These are phyloP conservation scores for Dipodomys stephensi DNA, from an alignment of 2,113 vertebrate genomes.

Conservation along the genomic window DNA sequence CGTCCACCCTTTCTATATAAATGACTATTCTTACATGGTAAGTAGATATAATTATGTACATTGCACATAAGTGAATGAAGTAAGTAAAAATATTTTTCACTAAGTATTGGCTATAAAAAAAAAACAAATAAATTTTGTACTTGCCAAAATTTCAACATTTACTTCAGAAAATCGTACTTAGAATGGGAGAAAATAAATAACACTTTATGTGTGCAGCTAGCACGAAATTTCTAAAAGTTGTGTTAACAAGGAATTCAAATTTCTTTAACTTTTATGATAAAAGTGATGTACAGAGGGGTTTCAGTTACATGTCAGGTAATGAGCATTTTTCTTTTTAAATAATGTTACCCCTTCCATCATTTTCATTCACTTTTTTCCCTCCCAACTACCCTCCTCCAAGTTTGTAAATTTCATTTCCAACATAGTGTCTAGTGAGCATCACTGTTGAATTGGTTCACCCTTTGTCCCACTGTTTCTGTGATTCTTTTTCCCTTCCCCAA, in stretches of 20 bases:
- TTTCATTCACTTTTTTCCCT: too few species aligned
- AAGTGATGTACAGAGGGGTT: too few species aligned
- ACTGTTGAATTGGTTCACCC: too few species aligned
- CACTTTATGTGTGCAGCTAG: neutral
- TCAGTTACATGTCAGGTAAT: too few species aligned
- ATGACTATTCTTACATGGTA: neutral
- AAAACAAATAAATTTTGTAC: neutral
- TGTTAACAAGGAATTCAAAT: neutral
- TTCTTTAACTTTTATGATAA: too few species aligned
- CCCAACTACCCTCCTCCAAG: too few species aligned
- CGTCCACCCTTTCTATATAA: neutral
- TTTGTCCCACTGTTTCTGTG: too few species aligned
- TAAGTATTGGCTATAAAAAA: neutral
- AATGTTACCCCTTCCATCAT: too few species aligned
- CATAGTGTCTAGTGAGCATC: too few species aligned
- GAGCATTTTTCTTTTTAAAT: too few species aligned
- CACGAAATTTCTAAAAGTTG: neutral
- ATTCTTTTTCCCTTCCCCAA: too few species aligned
- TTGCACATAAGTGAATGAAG: neutral
- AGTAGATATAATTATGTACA: neutral
- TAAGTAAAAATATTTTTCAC: neutral
- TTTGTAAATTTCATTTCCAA: too few species aligned
- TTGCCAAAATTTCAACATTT: neutral
- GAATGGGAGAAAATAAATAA: neutral
- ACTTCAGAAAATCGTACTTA: neutral